Evolutionary conservation across 1,140 invertebrate species (phyloP).

Genomic region (Megathymus violae): DNA sequence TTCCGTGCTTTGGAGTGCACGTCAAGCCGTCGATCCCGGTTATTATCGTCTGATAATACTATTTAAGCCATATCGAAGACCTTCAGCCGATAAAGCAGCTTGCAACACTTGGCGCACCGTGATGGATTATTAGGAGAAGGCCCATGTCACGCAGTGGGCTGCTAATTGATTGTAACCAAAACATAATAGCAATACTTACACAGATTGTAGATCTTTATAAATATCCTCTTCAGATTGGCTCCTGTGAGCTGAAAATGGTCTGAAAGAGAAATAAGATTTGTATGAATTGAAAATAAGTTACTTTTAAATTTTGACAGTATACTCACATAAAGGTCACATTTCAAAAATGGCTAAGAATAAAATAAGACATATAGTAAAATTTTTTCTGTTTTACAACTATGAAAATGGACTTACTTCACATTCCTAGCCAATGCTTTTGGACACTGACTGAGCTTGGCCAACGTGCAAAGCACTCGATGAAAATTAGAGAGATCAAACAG

Average conservation of each 20-base stretch:
- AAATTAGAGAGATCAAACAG: constrained; percentile 97
- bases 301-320: background rate
- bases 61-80: too few relatives aligned
- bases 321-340: constrained; percentile 6
- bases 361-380: too few relatives aligned
- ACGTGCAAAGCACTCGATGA: constrained; percentile 94
- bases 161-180: too few relatives aligned
- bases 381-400: too few relatives aligned
- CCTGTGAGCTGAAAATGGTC: constrained; percentile 89
- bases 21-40: too few relatives aligned
- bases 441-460: constrained; percentile 94
- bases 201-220: constrained; percentile 91
- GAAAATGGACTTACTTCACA: constrained; percentile 89
- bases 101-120: too few relatives aligned
- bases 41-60: too few relatives aligned
- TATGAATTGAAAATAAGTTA: constrained; percentile 1
- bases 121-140: too few relatives aligned
- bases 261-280: constrained; percentile 76
- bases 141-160: too few relatives aligned
- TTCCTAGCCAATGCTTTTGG: constrained; percentile 86
- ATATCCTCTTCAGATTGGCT: constrained; percentile 92
- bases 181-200: constrained; percentile 82
- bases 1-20: too few relatives aligned
- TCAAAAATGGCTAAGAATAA: background rate
- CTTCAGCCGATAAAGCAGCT: too few relatives aligned